phyloP scores from a whole-genome alignment of 2,888 invertebrate genomes.

The Drosophila melanosoma region DNA sequence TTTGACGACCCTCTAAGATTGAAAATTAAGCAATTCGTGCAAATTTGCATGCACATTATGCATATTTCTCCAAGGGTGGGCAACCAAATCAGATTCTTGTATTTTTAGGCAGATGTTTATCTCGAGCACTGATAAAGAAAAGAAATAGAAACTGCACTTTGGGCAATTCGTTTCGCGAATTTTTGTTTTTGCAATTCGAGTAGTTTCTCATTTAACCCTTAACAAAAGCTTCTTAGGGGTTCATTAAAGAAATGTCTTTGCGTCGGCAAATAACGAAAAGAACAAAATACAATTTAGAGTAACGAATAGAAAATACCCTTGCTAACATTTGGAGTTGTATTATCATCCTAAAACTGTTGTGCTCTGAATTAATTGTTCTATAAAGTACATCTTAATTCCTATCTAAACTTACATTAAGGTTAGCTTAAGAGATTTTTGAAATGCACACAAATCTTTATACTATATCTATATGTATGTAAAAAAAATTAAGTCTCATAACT shows the following conservation, averaged over 20 bases:
- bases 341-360: neutral
- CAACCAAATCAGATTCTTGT: constrained; percentile 9
- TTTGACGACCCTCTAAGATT: constrained; percentile 20
- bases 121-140: constrained; percentile 6
- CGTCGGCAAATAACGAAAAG: neutral
- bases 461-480: neutral
- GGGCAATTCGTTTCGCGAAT: constrained; percentile 71
- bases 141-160: constrained; percentile 55
- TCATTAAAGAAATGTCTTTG: constrained; percentile 59
- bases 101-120: constrained; percentile 50
- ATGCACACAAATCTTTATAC: neutral
- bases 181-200: constrained; percentile 64
- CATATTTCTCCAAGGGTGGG: constrained; percentile 59
- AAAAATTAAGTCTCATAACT: neutral
- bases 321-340: neutral
- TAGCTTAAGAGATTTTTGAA: neutral
- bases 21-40: constrained; percentile 73
- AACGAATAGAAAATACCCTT: constrained; percentile 2
- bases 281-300: constrained; percentile 1
- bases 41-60: constrained; percentile 78
- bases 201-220: constrained; percentile 66
- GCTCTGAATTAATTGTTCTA: neutral
- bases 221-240: constrained; percentile 53
- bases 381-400: neutral
- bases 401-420: neutral